phyloP scores from a whole-genome alignment of 2,797 vertebrate genomes.

The Mareca strepera region DNA sequence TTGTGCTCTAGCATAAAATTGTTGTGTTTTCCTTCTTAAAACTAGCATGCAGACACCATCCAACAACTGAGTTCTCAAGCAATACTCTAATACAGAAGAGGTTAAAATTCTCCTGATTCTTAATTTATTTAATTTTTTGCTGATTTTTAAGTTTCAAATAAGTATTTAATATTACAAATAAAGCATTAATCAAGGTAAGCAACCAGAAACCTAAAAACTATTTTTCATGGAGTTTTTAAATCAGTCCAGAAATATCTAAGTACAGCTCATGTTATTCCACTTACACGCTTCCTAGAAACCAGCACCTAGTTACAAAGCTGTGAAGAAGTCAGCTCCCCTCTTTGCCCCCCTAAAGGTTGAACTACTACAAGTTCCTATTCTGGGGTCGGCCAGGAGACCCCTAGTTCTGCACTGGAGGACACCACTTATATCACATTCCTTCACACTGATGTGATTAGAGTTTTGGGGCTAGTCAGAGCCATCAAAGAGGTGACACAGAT shows the following conservation, averaged over 20 bases:
- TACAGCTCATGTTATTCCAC: background rate
- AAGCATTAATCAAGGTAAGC: slow-evolving; percentile 4
- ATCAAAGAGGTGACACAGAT: slow-evolving; percentile 1
- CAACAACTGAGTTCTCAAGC: background rate
- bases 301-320: background rate
- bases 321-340: background rate
- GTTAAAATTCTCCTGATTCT: background rate
- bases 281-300: background rate
- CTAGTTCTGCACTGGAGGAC: background rate
- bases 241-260: slow-evolving; percentile 28
- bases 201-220: background rate
- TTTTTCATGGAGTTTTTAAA: slow-evolving; percentile 37
- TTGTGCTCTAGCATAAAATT: background rate
- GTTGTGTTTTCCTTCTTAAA: background rate
- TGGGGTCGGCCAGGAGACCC: background rate
- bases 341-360: background rate
- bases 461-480: background rate
- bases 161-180: background rate
- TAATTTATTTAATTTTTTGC: background rate
- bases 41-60: background rate
- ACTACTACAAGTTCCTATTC: background rate
- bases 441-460: background rate
- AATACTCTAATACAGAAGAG: background rate
- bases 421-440: background rate
- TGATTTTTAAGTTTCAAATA: background rate